A percentile compares a stretch with the other conserved stretches of the same genome.
Conservation (phyloP, 2,113 vertebrate genomes). For the Carassius carassius region DNA sequence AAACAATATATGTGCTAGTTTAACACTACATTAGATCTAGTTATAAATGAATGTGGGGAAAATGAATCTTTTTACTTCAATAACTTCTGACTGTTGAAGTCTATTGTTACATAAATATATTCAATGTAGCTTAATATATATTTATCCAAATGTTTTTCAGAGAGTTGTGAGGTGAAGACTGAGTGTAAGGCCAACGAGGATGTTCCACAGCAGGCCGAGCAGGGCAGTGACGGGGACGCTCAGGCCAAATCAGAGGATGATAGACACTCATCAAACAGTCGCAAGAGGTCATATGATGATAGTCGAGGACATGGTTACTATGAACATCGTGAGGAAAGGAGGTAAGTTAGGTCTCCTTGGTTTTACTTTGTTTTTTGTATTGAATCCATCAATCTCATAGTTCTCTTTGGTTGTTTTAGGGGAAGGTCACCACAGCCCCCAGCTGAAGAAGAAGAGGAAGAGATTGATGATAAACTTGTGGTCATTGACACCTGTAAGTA, state of each 20-base stretch:
- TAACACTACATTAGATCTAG: too few relatives aligned
- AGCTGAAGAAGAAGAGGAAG: constrained; percentile 82
- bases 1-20: too few relatives aligned
- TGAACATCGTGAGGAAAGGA: constrained; percentile 80
- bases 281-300: constrained; percentile 79
- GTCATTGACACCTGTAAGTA: constrained; percentile 83
- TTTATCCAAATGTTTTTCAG: constrained; percentile 1
- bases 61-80: too few relatives aligned
- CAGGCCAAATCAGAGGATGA: constrained; percentile 60
- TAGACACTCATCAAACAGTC: constrained; percentile 62
- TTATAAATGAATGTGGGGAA: too few relatives aligned
- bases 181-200: constrained; percentile 57
- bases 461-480: constrained; percentile 80
- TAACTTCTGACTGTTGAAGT: too few relatives aligned
- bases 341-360: constrained; percentile 58
- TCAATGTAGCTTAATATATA: not conserved
- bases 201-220: constrained; percentile 46
- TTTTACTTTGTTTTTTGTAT: not conserved
- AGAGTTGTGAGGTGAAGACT: constrained; percentile 61
- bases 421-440: constrained; percentile 81
- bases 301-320: constrained; percentile 76
- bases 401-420: constrained; percentile 58
- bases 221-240: constrained; percentile 39
- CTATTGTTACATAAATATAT: not conserved
- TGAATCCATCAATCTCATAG: not conserved